Percentiles rank a stretch among this genome's conserved stretches.
phyloP scores from a whole-genome alignment of 1,140 invertebrate genomes.

The Bombus turneri region DNA sequence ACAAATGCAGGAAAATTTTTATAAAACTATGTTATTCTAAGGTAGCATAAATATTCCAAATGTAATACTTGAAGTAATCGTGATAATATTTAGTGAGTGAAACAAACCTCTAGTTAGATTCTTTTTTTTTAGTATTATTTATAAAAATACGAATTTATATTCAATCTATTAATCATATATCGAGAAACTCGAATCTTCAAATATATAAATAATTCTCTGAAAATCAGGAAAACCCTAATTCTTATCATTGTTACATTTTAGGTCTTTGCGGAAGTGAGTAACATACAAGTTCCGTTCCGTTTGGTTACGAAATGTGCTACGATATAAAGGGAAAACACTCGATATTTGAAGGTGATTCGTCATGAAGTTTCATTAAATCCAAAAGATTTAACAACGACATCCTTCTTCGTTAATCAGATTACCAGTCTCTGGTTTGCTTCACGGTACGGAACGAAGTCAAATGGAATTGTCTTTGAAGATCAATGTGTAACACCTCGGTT shows the following conservation, averaged over 20 bases:
- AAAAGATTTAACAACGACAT: background rate
- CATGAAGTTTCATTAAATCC: background rate
- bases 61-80: background rate
- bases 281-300: background rate
- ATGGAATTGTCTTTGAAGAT: background rate
- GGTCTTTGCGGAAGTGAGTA: background rate
- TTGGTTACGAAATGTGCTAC: background rate
- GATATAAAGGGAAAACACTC: background rate
- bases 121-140: too few species aligned
- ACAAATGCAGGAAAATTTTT: background rate
- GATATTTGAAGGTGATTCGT: background rate
- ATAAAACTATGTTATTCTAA: background rate
- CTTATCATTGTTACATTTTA: background rate
- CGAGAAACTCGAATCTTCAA: too few species aligned
- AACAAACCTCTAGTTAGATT: too few species aligned
- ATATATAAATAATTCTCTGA: too few species aligned
- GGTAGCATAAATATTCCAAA: background rate
- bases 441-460: background rate
- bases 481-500: background rate
- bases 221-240: too few species aligned
- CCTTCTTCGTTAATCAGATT: constrained; percentile 7
- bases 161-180: too few species aligned
- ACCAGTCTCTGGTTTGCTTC: background rate
- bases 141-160: too few species aligned
- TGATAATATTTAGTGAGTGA: too few species aligned